phyloP scores from a whole-genome alignment of 2,888 invertebrate genomes.

The Agrochola circellaris region DNA sequence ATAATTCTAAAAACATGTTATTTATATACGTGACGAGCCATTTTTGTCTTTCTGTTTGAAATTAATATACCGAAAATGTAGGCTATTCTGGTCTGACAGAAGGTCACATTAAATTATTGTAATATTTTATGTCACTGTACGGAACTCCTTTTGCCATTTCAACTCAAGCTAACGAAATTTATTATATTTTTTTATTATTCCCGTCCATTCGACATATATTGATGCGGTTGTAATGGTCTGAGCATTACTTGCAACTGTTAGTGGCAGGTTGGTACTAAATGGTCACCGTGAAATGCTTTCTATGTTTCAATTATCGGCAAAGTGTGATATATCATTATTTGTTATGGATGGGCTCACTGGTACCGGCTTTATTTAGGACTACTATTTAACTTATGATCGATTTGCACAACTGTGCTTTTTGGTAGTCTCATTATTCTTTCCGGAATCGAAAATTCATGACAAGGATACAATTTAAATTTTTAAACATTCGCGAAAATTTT shows the following conservation, averaged over 20 bases:
- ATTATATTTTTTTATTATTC: conserved; percentile 73
- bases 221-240: conserved; percentile 71
- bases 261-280: conserved; percentile 70
- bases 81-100: background rate
- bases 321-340: conserved; percentile 81
- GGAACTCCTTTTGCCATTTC: conserved; percentile 52
- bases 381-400: conserved; percentile 36
- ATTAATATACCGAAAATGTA: background rate
- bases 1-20: background rate
- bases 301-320: conserved; percentile 80
- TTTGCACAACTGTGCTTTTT: conserved; percentile 36
- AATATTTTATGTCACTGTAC: conserved; percentile 27
- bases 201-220: conserved; percentile 83
- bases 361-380: conserved; percentile 35
- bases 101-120: background rate
- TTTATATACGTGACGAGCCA: background rate
- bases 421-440: background rate
- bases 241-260: conserved; percentile 74
- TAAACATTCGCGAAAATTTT: conserved; percentile 15
- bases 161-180: conserved; percentile 29
- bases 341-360: conserved; percentile 59
- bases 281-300: conserved; percentile 81
- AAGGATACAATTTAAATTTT: conserved; percentile 21
- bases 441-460: conserved; percentile 32
- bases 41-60: no score